Conservation (phyloP, 2,113 vertebrate genomes). For the Megaceryle maxima region DNA sequence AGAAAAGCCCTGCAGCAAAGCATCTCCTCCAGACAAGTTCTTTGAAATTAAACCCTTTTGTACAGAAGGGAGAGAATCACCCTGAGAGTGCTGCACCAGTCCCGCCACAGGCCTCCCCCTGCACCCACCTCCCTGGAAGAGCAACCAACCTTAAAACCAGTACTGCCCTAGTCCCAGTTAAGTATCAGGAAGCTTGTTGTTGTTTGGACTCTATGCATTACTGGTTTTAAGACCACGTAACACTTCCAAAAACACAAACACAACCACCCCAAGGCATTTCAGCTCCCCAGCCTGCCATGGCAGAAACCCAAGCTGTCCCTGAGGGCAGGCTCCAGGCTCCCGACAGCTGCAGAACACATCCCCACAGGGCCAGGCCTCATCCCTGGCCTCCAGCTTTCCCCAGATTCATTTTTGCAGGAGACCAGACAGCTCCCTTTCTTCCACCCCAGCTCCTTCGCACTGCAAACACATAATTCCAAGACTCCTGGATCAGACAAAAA, state of each 20-base stretch:
- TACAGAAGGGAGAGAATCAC: background rate
- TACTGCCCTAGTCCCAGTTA: background rate
- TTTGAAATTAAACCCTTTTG: background rate
- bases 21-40: background rate
- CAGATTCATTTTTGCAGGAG: background rate
- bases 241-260: background rate
- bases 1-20: background rate
- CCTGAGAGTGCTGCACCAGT: too few species aligned
- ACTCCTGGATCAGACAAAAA: constrained; percentile 40
- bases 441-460: background rate
- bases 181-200: background rate
- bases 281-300: background rate
- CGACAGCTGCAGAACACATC: background rate
- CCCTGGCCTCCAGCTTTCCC: background rate
- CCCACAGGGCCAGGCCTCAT: background rate
- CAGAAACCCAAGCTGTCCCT: background rate
- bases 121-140: background rate
- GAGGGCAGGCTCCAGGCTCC: background rate
- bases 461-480: background rate
- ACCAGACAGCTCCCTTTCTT: background rate
- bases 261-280: background rate
- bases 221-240: background rate
- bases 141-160: background rate
- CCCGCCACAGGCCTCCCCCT: background rate
- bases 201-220: background rate